phyloP scores from a whole-genome alignment of 2,797 vertebrate genomes.

The Sus cebifrons region DNA sequence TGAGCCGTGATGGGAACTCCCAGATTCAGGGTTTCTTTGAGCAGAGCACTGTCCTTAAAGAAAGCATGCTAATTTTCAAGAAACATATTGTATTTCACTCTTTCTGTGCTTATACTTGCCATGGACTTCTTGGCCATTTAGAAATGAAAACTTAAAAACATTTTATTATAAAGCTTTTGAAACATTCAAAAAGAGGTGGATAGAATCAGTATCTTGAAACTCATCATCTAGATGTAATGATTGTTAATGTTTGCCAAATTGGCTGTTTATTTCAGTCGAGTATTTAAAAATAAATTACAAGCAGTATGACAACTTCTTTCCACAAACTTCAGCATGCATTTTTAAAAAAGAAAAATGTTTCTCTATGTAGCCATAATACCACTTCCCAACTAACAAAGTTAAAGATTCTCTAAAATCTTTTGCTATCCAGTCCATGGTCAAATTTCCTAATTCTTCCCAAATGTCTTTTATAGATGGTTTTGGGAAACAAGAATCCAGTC shows the following conservation, averaged over 20 bases:
- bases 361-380: not conserved
- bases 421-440: not conserved
- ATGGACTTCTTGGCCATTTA: not conserved
- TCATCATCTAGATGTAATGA: not conserved
- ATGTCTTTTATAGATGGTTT: not conserved
- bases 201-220: not conserved
- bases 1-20: no score
- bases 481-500: not conserved
- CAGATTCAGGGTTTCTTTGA: not conserved
- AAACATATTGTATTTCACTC: not conserved
- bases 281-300: constrained; percentile 47
- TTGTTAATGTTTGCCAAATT: not conserved
- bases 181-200: not conserved
- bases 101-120: constrained; percentile 36
- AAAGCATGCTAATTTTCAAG: constrained; percentile 34
- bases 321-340: constrained; percentile 9
- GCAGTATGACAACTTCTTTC: not conserved
- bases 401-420: constrained; percentile 46
- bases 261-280: constrained; percentile 44
- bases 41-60: not conserved
- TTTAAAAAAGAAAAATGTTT: constrained; percentile 11
- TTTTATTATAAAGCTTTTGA: not conserved
- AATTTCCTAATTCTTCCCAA: constrained; percentile 11
- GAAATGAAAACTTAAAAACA: constrained; percentile 1
- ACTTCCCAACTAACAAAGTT: not conserved